phyloP scores from a whole-genome alignment of 2,797 vertebrate genomes.

The Sparidentex hasta region DNA sequence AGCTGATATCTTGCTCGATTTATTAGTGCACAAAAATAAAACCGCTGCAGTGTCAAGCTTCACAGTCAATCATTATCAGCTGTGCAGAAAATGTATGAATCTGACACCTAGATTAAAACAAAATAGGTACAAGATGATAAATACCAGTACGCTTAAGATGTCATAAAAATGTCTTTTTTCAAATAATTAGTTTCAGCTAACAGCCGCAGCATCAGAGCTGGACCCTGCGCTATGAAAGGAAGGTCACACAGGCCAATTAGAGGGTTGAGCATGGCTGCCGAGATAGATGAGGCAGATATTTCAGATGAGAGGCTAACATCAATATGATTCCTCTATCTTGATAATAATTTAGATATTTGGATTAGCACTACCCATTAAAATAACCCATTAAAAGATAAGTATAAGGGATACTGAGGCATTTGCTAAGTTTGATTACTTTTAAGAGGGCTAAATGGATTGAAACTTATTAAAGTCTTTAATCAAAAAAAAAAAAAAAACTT shows the following conservation, averaged over 20 bases:
- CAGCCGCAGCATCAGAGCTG: conserved; percentile 13
- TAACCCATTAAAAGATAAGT: conserved; percentile 82
- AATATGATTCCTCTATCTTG: conserved; percentile 71
- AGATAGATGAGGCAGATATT: conserved; percentile 62
- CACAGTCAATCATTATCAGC: neutral
- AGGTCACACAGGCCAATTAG: conserved; percentile 62
- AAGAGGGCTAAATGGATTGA: conserved; percentile 71
- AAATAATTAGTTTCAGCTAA: conserved; percentile 32
- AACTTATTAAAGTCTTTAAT: conserved; percentile 75
- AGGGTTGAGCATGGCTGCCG: conserved; percentile 54
- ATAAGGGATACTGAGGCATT: conserved; percentile 58
- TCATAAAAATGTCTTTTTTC: conserved; percentile 17
- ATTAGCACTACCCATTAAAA: conserved; percentile 78
- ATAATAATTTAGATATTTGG: conserved; percentile 83
- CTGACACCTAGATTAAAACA: neutral
- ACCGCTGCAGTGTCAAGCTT: neutral
- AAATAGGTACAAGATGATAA: neutral
- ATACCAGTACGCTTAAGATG: conserved; percentile 8
- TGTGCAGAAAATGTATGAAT: conserved; percentile 3
- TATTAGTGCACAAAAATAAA: neutral
- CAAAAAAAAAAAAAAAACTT: conserved; percentile 68
- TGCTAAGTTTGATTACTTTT: conserved; percentile 70
- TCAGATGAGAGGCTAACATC: conserved; percentile 65
- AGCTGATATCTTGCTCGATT: neutral
- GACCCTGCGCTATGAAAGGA: conserved; percentile 7